phyloP scores from a whole-genome alignment of 2,888 invertebrate species.

The Xestia xanthographa region DNA sequence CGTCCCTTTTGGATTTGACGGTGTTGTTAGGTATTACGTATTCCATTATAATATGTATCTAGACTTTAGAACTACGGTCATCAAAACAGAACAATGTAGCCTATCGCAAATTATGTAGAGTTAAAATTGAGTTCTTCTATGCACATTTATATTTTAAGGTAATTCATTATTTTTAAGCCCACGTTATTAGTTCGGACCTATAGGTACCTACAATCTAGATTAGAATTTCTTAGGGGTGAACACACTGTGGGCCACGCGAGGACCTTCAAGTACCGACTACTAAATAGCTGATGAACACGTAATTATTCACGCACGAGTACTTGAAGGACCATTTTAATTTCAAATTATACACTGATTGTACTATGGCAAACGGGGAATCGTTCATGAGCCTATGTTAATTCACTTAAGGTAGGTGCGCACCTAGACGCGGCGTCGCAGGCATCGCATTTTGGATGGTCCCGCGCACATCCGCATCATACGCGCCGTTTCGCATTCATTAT shows the following conservation, averaged over 20 bases:
- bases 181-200: no score
- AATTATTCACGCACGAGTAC: constrained; percentile 32
- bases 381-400: constrained; percentile 41
- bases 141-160: no score
- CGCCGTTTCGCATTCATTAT: background rate
- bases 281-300: constrained; percentile 21
- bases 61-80: background rate
- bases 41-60: background rate
- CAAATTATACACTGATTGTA: constrained; percentile 33
- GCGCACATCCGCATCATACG: background rate
- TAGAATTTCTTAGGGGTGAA: background rate
- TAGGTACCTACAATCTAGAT: background rate
- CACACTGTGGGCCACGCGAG: constrained; percentile 11
- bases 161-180: no score
- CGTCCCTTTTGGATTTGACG: constrained; percentile 23
- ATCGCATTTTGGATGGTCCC: background rate
- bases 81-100: background rate
- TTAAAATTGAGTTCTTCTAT: no score
- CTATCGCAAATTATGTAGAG: background rate
- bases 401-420: background rate
- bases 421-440: background rate
- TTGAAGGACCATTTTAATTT: constrained; percentile 49
- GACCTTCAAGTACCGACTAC: constrained; percentile 9
- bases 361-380: constrained; percentile 22
- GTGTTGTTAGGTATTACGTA: constrained; percentile 2